Evolutionary conservation across 2,113 vertebrate genomes (phyloP), one percentile per base, ranked within the genome.

Genomic region (Burhinus oedicnemus): DNA sequence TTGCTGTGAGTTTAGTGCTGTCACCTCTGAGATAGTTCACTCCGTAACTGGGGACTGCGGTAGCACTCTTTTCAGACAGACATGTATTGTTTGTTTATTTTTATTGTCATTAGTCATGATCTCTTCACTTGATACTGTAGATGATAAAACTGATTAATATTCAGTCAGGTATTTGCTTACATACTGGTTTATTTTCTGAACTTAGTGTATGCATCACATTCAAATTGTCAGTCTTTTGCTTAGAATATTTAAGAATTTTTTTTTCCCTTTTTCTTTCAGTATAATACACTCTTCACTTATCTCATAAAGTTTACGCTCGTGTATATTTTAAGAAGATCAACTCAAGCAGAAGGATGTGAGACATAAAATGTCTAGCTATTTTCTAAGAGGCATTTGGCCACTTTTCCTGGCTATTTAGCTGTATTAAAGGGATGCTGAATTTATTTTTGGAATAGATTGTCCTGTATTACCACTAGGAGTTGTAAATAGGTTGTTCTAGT

Each of bases 371-470:
- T 61, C 54, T 84, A 75, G 65, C 34, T 84, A 20, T 82, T 84
- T 94, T 87, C 47, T 45, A 6, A 66, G 55, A 65, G 23, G 26
- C 25, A 11, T 78, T 88, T 75, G 19, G 32, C 44, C 14, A 6
- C 11, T 49, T 42, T 62, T 87, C 15, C 49, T 71, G 66, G 14
- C 10, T 30, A 4, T 51, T 84, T 30, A 64, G 32, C 78, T 45
- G 3, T 54, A 6, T 75, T 83, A 58, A 74, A 95, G 23, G 36
- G 76, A 7, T 42, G 54, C 49, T 87, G 60, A 70, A 57, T 83
- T 94, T 95, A 94, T 97, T 97, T 97, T 92, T 84, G 92, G 95
- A 86, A 77, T 82, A 88, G 62, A 29, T 87, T 54, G 91, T 89
- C 71, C 62, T 87, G 42, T 87, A 32, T 85, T 83, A n/a, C 32